These are phyloP conservation scores for Dicroscelio sp. DNA, from an alignment of 2,888 invertebrate species.

Conservation along the genomic window DNA sequence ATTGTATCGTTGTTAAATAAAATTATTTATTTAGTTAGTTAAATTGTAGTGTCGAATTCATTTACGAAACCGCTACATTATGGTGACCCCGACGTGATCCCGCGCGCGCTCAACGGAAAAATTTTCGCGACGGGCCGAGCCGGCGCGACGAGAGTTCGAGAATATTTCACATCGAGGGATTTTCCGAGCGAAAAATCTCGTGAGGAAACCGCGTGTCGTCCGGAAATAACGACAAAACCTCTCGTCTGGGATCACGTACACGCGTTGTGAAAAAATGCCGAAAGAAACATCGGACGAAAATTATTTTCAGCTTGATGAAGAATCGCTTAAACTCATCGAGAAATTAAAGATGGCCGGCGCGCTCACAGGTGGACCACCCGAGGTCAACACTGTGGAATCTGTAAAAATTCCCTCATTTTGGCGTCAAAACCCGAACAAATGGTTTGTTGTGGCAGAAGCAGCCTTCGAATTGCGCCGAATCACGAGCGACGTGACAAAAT, in stretches of 20 bases:
- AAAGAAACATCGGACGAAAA: neutral
- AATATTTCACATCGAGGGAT: conserved; percentile 18
- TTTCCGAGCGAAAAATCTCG: conserved; percentile 17
- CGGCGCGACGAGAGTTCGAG: neutral
- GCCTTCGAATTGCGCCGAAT: conserved; percentile 31
- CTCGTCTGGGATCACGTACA: neutral
- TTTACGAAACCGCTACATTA: too few species aligned
- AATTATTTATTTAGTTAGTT: too few species aligned
- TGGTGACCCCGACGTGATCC: conserved; percentile 37
- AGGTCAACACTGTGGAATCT: neutral
- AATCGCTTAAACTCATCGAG: too few species aligned
- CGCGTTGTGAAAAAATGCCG: neutral
- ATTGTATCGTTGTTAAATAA: too few species aligned
- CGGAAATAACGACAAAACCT: conserved; percentile 1
- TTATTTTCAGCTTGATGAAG: neutral
- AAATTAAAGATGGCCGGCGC: too few species aligned
- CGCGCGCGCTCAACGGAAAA: neutral
- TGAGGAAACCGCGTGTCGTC: neutral
- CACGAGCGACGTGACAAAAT: conserved; percentile 47
- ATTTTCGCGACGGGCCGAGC: neutral
- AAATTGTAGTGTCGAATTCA: too few species aligned
- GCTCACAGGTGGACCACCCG: neutral
- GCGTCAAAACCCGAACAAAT: conserved; percentile 13
- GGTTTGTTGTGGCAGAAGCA: conserved; percentile 39
- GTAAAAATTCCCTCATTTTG: conserved; percentile 42